Evolutionary conservation across 2,797 vertebrate genomes (phyloP), one percentile per base, ranked within the genome.

Genomic region (Cirrhinus mrigala): DNA sequence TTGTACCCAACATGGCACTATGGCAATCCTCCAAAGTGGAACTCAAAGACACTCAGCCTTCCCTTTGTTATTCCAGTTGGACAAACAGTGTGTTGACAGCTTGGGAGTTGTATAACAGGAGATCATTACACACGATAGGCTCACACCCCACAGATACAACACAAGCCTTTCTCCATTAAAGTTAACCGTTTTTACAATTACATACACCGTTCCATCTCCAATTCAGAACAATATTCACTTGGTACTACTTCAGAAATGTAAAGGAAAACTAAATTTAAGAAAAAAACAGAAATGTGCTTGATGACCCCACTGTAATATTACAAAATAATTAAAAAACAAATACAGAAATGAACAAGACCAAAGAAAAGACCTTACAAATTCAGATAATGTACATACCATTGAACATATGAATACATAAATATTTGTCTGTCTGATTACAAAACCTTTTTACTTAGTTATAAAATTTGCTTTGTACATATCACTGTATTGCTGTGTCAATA

Each of bases 21-120:
- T 24, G 60, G 88, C 81, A 89, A 90, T 85, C 87, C 62, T 79
- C 79, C 83, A 58, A 74, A 71, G 83, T 87, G 86, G 85, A 82
- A 92, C 88, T 85, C 89, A 91, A 91, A 95, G 95, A 96, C 91
- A 91, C 89, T 96, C 95, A 94, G 94, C 95, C 95, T 95, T 94
- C 93, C 94, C 90, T 83, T 87, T n/a, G 85, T 87, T 79, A 69
- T 81, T 86, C 90, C 87, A 87, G 77, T 86, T 62, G 58, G 83
- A 88, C 87, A 88, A 92, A 94, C 79, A 86, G 86, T 88, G 87
- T 81, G 84, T 87, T 82, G 86, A 79, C 83, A 90, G 85, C 89
- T 92, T 89, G 90, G 91, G 79, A 80, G 83, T 81, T 85, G 83
- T 74, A 85, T 82, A 66, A 87, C 46, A 80, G 68, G 81, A 90